Percentiles rank a stretch among this genome's conserved stretches.
phyloP scores from a whole-genome alignment of 2,113 vertebrate species.

The Kryptolebias marmoratus region DNA sequence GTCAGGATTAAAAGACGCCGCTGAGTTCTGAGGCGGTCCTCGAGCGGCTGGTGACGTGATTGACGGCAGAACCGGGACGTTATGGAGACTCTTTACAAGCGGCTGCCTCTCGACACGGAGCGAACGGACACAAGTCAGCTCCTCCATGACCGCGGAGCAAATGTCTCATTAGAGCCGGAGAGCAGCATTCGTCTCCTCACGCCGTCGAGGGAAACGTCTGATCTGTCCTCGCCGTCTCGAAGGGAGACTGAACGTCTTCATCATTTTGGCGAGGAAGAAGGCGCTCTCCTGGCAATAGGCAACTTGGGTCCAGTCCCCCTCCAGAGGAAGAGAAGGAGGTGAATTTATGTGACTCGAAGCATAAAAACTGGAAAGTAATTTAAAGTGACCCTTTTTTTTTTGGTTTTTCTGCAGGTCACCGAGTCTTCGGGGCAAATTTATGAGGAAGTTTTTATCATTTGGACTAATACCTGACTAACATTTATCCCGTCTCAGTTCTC shows the following conservation, averaged over 20 bases:
- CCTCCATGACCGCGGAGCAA: slow-evolving; percentile 56
- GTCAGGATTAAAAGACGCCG: slow-evolving; percentile 20
- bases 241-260: slow-evolving; percentile 24
- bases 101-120: slow-evolving; percentile 64
- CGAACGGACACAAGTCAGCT: slow-evolving; percentile 56
- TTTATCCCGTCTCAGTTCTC: slow-evolving; percentile 12
- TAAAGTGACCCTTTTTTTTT: slow-evolving; percentile 53
- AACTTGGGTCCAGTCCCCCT: slow-evolving; percentile 9
- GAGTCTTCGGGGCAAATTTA: slow-evolving; percentile 57
- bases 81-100: slow-evolving; percentile 35
- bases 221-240: slow-evolving; percentile 38
- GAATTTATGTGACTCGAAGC: slow-evolving; percentile 52
- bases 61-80: slow-evolving; percentile 37
- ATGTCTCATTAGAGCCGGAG: slow-evolving; percentile 56
- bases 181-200: slow-evolving; percentile 41
- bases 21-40: slow-evolving; percentile 21
- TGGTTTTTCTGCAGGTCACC: slow-evolving; percentile 56
- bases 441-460: slow-evolving; percentile 26
- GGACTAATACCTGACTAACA: slow-evolving; percentile 10
- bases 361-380: slow-evolving; percentile 46
- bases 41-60: slow-evolving; percentile 37
- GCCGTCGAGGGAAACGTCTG: slow-evolving; percentile 40
- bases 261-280: slow-evolving; percentile 3
- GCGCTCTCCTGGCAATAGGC: slow-evolving; percentile 10
- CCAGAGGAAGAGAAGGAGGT: slow-evolving; percentile 16